Evolutionary conservation across 2,797 vertebrate genomes (phyloP).

Genomic region (Aulostomus chinensis): DNA sequence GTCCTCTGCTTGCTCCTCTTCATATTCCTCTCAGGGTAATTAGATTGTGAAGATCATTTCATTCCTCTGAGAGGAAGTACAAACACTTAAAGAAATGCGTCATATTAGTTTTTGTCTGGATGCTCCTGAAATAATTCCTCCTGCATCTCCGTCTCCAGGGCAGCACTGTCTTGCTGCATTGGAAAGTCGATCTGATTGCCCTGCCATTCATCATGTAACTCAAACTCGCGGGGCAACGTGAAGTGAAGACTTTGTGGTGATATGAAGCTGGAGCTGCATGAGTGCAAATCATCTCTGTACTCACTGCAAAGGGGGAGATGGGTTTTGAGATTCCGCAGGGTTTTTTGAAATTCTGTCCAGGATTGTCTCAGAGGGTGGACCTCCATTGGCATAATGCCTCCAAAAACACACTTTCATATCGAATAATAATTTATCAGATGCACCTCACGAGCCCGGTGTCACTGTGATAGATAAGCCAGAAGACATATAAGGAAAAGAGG

Average conservation of each 20-base stretch:
- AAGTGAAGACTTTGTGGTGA: conserved; percentile 49
- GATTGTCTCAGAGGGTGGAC: conserved; percentile 22
- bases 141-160: conserved; percentile 81
- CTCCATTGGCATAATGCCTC: conserved; percentile 45
- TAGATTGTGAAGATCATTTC: conserved; percentile 15
- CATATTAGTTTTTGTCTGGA: neutral
- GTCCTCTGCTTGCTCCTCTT: conserved; percentile 2
- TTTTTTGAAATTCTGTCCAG: conserved; percentile 21
- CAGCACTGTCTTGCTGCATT: conserved; percentile 82
- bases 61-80: neutral
- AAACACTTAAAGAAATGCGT: conserved; percentile 5
- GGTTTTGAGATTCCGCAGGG: conserved; percentile 54
- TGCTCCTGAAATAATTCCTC: conserved; percentile 53
- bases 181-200: conserved; percentile 82
- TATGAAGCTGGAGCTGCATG: conserved; percentile 47
- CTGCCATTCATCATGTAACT: conserved; percentile 80
- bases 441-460: too few relatives aligned
- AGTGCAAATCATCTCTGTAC: conserved; percentile 65
- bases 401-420: too few relatives aligned
- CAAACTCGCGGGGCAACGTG: conserved; percentile 55
- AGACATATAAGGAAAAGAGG: too few relatives aligned
- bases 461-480: too few relatives aligned
- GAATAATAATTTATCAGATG: too few relatives aligned
- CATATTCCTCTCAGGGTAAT: conserved; percentile 34
- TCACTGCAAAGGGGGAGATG: conserved; percentile 26